Base-by-base conservation (phyloP, 2,113 vertebrate species). In the Anarhynchus alexandrinus region DNA sequence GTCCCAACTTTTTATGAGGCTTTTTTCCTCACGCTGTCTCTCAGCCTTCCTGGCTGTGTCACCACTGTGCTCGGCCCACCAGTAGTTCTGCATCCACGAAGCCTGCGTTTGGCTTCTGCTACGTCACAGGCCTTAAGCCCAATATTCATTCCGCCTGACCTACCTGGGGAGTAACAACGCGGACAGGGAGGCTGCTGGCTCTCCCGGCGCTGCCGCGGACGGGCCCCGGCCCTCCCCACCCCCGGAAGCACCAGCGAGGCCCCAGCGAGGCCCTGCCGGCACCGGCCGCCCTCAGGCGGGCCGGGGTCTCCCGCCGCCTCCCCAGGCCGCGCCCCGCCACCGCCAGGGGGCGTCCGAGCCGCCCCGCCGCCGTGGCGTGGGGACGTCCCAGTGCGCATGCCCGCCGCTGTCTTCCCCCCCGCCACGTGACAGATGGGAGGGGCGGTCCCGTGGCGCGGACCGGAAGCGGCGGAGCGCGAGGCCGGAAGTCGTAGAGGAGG, bases 81-180 rank as follows among this genome's bases (percentile, higher is more conserved):
- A 1, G 7, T 3, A 15, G 14, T 3, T 4, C 43, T 0, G 0
- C 42, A 27, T 17, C 49, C 32, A 7, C 0, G 12, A 25, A 17
- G 13, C 16, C 49, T 26, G n/a, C 5, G 2, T 30, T 12, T 6
- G 16, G 3, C 29, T 23, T 15, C 9, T 12, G 49, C 49, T 25
- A 23, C 22, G 45, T 11, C 54, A 26, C 55, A 25, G 42, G 9
- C n/a, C 57, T 12, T 21, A 21, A 3, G 25, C 15, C 30, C 34
- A 4, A 4, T 3, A 1, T 2, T 11, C 45, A 3, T 10, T 36
- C 25, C 43, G 6, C 2, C 23, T 8, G 4, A 15, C 22, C 32
- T 2, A 7, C 38, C 16, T 1, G 43, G 19, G 1, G 43, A 6
- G 25, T 5, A 9, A 21, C n/a, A 18, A 9, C 1, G 26, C 21